Base-by-base conservation (phyloP, 1,140 invertebrate genomes). In the Nasonia longicornis region DNA sequence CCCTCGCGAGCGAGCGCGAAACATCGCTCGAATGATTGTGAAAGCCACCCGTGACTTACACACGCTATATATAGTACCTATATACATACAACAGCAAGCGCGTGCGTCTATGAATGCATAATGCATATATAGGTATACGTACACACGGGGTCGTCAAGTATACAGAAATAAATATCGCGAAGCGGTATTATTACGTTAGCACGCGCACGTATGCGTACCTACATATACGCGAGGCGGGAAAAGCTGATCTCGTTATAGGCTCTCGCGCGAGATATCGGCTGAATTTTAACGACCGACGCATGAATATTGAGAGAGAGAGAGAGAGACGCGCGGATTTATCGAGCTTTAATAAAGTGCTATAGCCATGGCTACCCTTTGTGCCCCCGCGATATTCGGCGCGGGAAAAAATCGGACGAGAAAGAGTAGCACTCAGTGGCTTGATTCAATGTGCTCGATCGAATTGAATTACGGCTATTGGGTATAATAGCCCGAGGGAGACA, bases 81-180 rank as follows among this genome's bases (percentile, higher is more conserved):
- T 70, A 71, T 20, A 71, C 8, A 71, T 71, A 35, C 20, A 64
- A 35, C 74, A 42, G n/a, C 75, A 35, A 52, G 16, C 26, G 26
- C 14, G 35, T 42, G 20, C 16, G 58, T 76, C 63, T 75, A 75
- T 45, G 77, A 79, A 82, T 82, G 64, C 82, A 79, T 82, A 82
- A 82, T 79, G 66, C 74, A 63, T 45, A 67, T 58, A 58, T 58
- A 58, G 20, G n/a, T 45, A 45, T 29, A 64, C 7, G n/a, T 31
- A 16, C 31, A 31, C 10, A 31, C 35, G 42, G 29, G n/a, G 52
- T 58, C 20, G n/a, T 26, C 26, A 0, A n/a, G 69, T 35, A 26
- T 26, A 14, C 6, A n/a, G 11, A 80, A 69, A 80, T 80, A 80
- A 80, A 71, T 20, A 69, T 4, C 20, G 52, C 14, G 63, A 45